Evolutionary conservation across 2,797 vertebrate species (phyloP).

Genomic region (Acipenser ruthenus): DNA sequence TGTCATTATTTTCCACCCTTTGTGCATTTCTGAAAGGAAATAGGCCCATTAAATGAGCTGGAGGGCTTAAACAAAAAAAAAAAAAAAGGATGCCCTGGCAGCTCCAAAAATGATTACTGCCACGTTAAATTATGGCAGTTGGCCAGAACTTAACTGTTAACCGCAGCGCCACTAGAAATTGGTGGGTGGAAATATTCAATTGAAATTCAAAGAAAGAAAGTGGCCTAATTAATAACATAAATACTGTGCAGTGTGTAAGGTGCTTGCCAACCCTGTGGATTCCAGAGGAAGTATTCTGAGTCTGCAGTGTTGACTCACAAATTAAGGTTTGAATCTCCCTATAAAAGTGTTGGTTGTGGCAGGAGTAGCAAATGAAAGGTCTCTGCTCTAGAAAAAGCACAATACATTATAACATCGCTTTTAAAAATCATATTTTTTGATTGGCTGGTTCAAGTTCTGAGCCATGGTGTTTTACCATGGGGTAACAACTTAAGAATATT

Average conservation of each 20-base stretch:
- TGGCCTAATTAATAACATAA: slow-evolving; percentile 11
- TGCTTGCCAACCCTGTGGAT: slow-evolving; percentile 3
- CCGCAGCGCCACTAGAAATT: neutral
- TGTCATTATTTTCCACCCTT: slow-evolving; percentile 45
- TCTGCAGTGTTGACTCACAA: too few species aligned
- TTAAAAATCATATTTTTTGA: too few species aligned
- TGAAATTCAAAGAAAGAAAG: slow-evolving; percentile 1
- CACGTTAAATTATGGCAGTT: neutral
- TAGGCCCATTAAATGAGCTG: neutral
- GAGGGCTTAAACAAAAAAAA: neutral
- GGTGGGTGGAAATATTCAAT: slow-evolving; percentile 1
- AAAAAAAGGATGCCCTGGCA: neutral
- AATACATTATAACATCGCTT: too few species aligned
- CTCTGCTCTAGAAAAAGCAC: too few species aligned
- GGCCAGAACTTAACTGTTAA: neutral
- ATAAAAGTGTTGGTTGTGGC: too few species aligned
- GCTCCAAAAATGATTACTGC: neutral
- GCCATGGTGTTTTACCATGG: too few species aligned
- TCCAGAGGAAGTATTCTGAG: too few species aligned
- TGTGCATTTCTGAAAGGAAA: slow-evolving; percentile 25
- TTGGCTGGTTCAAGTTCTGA: too few species aligned
- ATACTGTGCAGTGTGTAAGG: slow-evolving; percentile 6
- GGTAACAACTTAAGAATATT: too few species aligned
- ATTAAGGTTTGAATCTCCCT: too few species aligned
- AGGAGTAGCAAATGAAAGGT: too few species aligned